Evolutionary conservation across 1,140 invertebrate species (phyloP).

Genomic region (Anastrepha obliqua): DNA sequence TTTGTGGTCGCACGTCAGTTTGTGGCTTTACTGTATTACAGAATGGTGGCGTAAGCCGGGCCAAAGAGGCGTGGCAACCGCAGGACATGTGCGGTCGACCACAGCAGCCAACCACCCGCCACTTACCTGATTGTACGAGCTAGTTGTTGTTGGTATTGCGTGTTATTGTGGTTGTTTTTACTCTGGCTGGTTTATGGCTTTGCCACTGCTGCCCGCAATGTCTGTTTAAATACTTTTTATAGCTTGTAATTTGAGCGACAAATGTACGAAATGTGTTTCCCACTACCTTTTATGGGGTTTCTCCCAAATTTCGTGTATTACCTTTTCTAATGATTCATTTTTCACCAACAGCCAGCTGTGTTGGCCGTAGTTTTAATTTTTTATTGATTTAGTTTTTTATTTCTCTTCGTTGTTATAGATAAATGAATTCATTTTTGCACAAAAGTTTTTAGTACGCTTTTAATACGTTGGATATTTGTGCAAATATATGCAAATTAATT

Average conservation of each 20-base stretch:
- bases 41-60: not conserved
- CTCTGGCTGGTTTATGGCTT: not conserved
- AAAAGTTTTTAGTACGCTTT: not conserved
- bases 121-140: not conserved
- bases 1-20: conserved; percentile 9
- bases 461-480: not conserved
- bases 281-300: not conserved
- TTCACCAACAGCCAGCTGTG: not conserved
- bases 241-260: not conserved
- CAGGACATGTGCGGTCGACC: conserved; percentile 42
- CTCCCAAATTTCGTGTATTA: not conserved
- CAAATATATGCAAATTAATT: not conserved
- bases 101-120: not conserved
- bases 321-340: conserved; percentile 11
- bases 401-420: not conserved
- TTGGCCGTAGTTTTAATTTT: not conserved
- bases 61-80: conserved; percentile 3
- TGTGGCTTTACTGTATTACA: not conserved
- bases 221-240: conserved; percentile 38
- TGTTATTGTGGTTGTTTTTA: not conserved
- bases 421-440: not conserved
- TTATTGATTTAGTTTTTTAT: not conserved
- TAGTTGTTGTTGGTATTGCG: not conserved
- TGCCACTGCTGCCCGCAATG: not conserved
- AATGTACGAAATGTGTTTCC: not conserved